Evolutionary conservation across 2,888 invertebrate species (phyloP).

Genomic region (Campoletis raptor): DNA sequence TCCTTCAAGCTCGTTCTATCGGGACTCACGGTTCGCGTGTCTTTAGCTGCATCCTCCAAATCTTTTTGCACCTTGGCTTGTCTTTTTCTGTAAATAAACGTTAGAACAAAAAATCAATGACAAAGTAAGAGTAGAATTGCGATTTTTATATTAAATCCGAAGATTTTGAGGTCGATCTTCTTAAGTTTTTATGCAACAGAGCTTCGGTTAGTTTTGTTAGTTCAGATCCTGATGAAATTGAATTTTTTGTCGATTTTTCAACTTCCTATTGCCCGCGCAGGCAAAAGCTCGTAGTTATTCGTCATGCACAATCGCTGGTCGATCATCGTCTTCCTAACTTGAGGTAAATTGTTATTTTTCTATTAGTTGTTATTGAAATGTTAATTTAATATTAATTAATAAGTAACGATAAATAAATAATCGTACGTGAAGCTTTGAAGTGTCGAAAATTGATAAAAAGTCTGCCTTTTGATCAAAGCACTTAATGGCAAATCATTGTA

Average conservation of each 20-base stretch:
- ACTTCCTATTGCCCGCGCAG: not conserved
- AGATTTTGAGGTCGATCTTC: not conserved
- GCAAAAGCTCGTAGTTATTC: not conserved
- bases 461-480: not conserved
- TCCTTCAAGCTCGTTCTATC: slow-evolving; percentile 86
- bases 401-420: not conserved
- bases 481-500: not conserved
- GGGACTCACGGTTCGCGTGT: slow-evolving; percentile 86
- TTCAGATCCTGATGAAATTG: not conserved
- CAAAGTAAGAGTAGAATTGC: not conserved
- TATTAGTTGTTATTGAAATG: not conserved
- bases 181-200: not conserved
- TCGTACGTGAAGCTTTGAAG: not conserved
- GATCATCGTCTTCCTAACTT: not conserved
- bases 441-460: not conserved
- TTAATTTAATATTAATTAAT: not conserved
- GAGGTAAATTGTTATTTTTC: not conserved
- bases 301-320: not conserved
- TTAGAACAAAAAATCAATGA: not conserved
- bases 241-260: not conserved
- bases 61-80: slow-evolving; percentile 95
- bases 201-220: slow-evolving; percentile 7
- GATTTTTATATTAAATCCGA: not conserved
- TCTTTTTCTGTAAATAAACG: slow-evolving; percentile 89
- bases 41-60: slow-evolving; percentile 95